phyloP scores from a whole-genome alignment of 2,797 vertebrate species.

The Phrynocephalus forsythii region DNA sequence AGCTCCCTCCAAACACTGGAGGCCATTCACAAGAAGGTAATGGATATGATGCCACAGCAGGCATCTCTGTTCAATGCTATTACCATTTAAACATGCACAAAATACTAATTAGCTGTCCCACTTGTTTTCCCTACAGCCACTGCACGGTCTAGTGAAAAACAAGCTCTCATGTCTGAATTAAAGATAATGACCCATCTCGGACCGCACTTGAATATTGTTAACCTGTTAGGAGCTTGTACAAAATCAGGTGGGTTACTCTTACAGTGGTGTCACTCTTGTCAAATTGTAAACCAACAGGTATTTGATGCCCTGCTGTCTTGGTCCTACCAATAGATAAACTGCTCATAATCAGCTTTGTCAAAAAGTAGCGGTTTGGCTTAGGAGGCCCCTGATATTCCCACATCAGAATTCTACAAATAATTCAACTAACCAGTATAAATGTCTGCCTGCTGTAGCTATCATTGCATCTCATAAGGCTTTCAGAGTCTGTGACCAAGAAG shows the following conservation, averaged over 20 bases:
- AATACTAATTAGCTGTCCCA: background rate
- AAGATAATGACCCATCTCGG: conserved; percentile 99
- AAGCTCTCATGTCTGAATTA: conserved; percentile 98
- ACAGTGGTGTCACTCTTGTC: background rate
- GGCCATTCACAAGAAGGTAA: background rate
- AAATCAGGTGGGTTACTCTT: conserved; percentile 88
- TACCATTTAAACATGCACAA: background rate
- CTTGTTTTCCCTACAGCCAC: conserved; percentile 84
- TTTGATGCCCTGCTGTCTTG: background rate
- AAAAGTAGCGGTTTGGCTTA: background rate
- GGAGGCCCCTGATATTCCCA: background rate
- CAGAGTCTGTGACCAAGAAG: background rate
- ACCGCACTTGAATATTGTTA: conserved; percentile 98
- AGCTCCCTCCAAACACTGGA: background rate
- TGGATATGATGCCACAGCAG: too few species aligned
- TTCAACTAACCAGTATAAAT: background rate
- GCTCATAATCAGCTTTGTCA: background rate
- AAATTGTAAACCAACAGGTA: background rate
- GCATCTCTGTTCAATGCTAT: background rate
- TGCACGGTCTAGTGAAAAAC: conserved; percentile 97
- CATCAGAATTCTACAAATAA: background rate
- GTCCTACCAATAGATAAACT: background rate
- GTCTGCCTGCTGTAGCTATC: background rate
- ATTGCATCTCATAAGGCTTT: background rate
- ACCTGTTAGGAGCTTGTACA: conserved; percentile 95